These are phyloP conservation scores for Trichacis sp. DNA, from an alignment of 2,888 invertebrate genomes.

Conservation along the genomic window DNA sequence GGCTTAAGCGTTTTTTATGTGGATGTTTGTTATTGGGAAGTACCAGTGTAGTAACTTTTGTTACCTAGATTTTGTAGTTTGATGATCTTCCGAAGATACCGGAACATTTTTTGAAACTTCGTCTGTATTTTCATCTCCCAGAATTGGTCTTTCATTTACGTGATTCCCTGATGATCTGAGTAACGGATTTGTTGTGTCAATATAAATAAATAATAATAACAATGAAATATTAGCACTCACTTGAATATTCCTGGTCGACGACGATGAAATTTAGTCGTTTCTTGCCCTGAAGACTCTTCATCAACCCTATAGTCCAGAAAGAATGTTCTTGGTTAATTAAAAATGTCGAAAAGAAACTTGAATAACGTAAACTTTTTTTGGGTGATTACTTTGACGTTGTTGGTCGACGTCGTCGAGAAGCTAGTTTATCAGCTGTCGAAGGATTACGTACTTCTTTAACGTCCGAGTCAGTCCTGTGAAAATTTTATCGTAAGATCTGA, in stretches of 20 bases:
- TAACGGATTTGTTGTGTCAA: too few relatives aligned
- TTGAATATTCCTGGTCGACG: conserved; percentile 2
- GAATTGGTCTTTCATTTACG: conserved; percentile 19
- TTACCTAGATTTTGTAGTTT: conserved; percentile 58
- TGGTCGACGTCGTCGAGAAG: conserved; percentile 44
- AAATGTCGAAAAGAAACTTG: too few relatives aligned
- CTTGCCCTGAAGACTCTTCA: not conserved
- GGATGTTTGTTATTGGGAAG: too few relatives aligned
- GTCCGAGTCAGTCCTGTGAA: conserved; percentile 52
- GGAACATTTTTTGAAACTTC: conserved; percentile 6
- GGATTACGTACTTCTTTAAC: conserved; percentile 46
- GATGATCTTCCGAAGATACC: conserved; percentile 34
- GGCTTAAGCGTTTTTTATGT: too few relatives aligned
- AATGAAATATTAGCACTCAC: too few relatives aligned
- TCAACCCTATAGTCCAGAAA: not conserved
- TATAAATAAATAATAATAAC: too few relatives aligned
- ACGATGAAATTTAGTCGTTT: conserved; percentile 5
- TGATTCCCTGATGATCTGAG: too few relatives aligned
- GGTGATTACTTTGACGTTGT: conserved; percentile 43
- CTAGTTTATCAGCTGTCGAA: conserved; percentile 34
- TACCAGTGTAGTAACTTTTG: too few relatives aligned
- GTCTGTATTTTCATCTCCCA: conserved; percentile 1
- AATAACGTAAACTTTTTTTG: too few relatives aligned
- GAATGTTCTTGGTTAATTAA: too few relatives aligned
- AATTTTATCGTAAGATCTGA: too few relatives aligned